Percentiles rank a stretch among this genome's conserved stretches.
phyloP scores from a whole-genome alignment of 2,888 invertebrate species.

The Dicranocentrus wangi region DNA sequence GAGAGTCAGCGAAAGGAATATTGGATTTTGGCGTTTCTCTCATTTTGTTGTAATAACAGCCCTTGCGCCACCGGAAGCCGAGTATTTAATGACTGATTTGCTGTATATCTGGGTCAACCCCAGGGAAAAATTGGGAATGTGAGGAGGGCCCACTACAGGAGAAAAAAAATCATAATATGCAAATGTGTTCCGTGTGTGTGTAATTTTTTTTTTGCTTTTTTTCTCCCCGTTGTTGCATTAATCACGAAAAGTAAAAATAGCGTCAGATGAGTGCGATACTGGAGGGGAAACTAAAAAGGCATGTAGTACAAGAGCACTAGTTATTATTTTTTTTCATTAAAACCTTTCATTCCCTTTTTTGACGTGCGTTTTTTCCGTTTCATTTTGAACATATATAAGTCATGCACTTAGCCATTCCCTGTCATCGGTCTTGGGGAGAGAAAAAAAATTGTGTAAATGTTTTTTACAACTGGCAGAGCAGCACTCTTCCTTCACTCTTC shows the following conservation, averaged over 20 bases:
- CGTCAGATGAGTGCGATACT: too few relatives aligned
- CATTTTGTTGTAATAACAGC: constrained; percentile 41
- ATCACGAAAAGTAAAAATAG: constrained; percentile 41
- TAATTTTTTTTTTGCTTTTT: constrained; percentile 38
- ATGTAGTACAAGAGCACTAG: neutral
- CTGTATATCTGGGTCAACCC: constrained; percentile 36
- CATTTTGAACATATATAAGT: constrained; percentile 32
- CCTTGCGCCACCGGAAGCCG: constrained; percentile 1
- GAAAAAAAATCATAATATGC: constrained; percentile 36
- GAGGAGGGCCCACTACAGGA: neutral
- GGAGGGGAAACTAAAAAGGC: too few relatives aligned
- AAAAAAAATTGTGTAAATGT: too few relatives aligned
- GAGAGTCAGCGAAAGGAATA: constrained; percentile 20
- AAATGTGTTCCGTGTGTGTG: constrained; percentile 44
- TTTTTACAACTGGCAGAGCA: too few relatives aligned
- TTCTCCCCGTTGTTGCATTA: neutral
- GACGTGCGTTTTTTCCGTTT: neutral
- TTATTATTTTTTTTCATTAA: constrained; percentile 39
- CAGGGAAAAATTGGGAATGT: neutral
- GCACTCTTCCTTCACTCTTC: constrained; percentile 2
- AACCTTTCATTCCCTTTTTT: neutral
- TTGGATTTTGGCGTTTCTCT: constrained; percentile 40
- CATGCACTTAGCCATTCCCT: constrained; percentile 37
- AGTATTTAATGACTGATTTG: constrained; percentile 48
- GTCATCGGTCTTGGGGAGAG: constrained; percentile 21